Conservation (phyloP, 2,113 vertebrate genomes). For the Mustela nigripes region DNA sequence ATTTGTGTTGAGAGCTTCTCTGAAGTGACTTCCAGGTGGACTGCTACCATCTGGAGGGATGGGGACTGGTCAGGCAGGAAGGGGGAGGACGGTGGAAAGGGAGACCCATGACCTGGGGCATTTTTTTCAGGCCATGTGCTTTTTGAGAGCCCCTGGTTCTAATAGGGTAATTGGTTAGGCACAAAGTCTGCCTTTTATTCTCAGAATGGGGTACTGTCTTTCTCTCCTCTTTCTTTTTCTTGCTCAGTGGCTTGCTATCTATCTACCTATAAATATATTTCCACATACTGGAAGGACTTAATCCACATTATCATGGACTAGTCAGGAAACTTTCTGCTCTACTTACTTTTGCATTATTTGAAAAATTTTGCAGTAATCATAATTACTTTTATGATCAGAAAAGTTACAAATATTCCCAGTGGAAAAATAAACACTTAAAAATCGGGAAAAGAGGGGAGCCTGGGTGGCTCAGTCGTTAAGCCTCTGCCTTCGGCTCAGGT, state of each 20-base stretch:
- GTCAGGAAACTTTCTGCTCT: background rate
- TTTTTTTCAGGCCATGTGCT: background rate
- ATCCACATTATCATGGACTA: background rate
- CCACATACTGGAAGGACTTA: background rate
- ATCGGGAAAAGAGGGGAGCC: background rate
- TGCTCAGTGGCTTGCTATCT: background rate
- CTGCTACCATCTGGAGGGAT: background rate
- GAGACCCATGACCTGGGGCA: background rate
- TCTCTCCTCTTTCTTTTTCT: background rate
- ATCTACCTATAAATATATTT: background rate
- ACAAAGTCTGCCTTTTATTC: background rate
- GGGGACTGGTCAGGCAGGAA: background rate
- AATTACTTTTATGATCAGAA: conserved; percentile 60
- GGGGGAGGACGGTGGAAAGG: background rate
- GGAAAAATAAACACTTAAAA: conserved; percentile 64
- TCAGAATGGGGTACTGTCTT: background rate
- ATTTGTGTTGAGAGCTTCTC: background rate
- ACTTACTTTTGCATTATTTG: background rate
- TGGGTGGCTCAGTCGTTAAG: no score
- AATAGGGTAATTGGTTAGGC: background rate
- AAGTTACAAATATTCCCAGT: conserved; percentile 5
- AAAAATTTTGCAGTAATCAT: conserved; percentile 1
- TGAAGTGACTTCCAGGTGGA: conserved; percentile 16
- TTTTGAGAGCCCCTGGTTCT: background rate
- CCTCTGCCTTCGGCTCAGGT: no score